A percentile compares a stretch with the other conserved stretches of the same genome.
Evolutionary conservation across 2,797 vertebrate genomes (phyloP).

Genomic region (Trematomus bernacchii): DNA sequence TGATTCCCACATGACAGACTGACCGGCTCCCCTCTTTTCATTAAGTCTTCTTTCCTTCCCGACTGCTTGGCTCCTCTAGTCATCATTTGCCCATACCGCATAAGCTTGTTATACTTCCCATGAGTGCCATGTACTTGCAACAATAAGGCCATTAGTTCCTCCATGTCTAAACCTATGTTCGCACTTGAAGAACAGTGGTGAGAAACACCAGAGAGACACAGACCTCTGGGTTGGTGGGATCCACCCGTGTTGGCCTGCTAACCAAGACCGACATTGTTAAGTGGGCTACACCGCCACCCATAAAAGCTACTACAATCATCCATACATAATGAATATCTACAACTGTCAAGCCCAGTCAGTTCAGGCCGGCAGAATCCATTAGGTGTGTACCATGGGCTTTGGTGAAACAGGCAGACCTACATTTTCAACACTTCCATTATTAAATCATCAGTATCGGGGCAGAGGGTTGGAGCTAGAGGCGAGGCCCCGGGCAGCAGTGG

Average conservation of each 20-base stretch:
- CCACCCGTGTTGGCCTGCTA: conserved; percentile 66
- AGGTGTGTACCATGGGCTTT: conserved; percentile 81
- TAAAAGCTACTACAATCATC: conserved; percentile 84
- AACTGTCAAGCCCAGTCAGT: conserved; percentile 82
- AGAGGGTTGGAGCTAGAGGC: conserved; percentile 72
- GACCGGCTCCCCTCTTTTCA: conserved; percentile 36
- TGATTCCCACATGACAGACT: conserved; percentile 23
- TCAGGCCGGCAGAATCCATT: conserved; percentile 79
- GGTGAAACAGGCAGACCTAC: conserved; percentile 82
- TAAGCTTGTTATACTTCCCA: conserved; percentile 69
- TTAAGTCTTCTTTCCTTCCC: conserved; percentile 33
- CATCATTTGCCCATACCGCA: conserved; percentile 54
- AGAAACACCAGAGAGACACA: conserved; percentile 60
- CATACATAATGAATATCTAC: conserved; percentile 87
- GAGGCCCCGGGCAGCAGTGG: conserved; percentile 70
- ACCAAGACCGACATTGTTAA: conserved; percentile 81
- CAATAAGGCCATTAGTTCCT: conserved; percentile 79
- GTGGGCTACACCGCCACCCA: conserved; percentile 78
- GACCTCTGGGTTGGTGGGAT: conserved; percentile 66
- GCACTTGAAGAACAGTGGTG: conserved; percentile 65
- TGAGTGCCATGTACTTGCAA: conserved; percentile 71
- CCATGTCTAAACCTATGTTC: conserved; percentile 77
- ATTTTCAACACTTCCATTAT: conserved; percentile 84
- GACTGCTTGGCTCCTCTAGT: conserved; percentile 34
- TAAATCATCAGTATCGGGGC: conserved; percentile 82